Base-by-base conservation (phyloP, 2,888 invertebrate genomes). In the Eueremaeus valkanovi region DNA sequence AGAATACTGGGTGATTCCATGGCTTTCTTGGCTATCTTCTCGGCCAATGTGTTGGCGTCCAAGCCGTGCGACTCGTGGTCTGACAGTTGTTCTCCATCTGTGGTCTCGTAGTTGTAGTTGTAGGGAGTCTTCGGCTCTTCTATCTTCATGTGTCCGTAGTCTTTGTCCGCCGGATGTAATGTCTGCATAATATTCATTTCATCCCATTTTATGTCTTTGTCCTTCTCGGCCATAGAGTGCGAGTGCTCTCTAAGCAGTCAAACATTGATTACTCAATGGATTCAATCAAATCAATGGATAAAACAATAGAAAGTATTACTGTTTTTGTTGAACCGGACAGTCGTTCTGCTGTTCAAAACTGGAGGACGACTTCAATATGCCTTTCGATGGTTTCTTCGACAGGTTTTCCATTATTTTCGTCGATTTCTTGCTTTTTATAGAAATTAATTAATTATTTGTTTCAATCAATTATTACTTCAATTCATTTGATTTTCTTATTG, bases 171-270 rank as follows among this genome's bases (percentile, higher is more conserved):
- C 58, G 99, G 99, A 86, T 99, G 99, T 82, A 95, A 89, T 0
- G 99, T 99, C 80, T 95, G 96, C 81, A 98, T 88, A 79, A 99
- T 98, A 85, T 99, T 99, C 89, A 96, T 93, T 86, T 99, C 99
- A 85, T 99, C 99, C 87, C 93, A 95, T 87, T 94, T 92, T 82
- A 93, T 88, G 80, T 88, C 78, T 82, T 81, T 79, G n/a, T 73
- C 73, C 1, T 31, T 49, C n/a, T n/a, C n/a, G n/a, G n/a, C n/a
- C n/a, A n/a, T n/a, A n/a, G n/a, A n/a, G n/a, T n/a, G n/a, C 18
- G 73, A 75, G 8, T 70, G 51, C 13, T 55, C 74, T 16, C 70
- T 73, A 72, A 45, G 36, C 6, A 8, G 45, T 45, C 45, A 45
- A 72, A 33, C 72, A 72, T 27, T 29, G 33, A 73, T 75, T 31